Conservation (phyloP, 2,797 vertebrate genomes). For the Rachycentron canadum region DNA sequence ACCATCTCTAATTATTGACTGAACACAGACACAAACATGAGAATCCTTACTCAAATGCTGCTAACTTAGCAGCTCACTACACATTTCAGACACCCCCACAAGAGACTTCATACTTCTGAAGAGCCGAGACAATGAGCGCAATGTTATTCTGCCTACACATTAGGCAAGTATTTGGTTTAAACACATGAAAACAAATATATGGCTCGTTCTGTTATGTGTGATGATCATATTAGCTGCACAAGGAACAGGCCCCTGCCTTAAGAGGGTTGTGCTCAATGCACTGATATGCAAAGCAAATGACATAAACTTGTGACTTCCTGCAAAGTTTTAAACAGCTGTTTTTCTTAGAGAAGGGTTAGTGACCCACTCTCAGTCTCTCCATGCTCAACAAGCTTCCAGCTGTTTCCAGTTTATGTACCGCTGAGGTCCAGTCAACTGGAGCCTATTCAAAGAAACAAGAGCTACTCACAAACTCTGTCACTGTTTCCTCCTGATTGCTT, state of each 20-base stretch:
- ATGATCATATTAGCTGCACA: neutral
- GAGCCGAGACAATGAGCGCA: no score
- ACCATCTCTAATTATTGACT: constrained; percentile 4
- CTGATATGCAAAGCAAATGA: constrained; percentile 24
- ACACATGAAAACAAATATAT: neutral
- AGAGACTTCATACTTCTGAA: neutral
- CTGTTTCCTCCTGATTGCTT: constrained; percentile 44
- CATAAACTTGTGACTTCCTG: constrained; percentile 13
- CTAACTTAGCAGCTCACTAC: constrained; percentile 26
- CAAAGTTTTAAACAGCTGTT: constrained; percentile 40
- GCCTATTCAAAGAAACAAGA: constrained; percentile 27
- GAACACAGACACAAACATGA: constrained; percentile 4
- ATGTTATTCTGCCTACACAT: no score
- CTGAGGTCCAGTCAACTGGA: constrained; percentile 50
- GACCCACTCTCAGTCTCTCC: constrained; percentile 22
- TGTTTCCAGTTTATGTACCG: constrained; percentile 44
- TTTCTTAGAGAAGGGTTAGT: constrained; percentile 32
- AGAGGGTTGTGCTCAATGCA: neutral
- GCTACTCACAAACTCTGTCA: constrained; percentile 24
- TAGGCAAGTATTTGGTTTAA: no score
- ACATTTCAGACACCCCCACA: constrained; percentile 4
- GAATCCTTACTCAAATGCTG: constrained; percentile 4
- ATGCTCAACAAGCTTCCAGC: constrained; percentile 44
- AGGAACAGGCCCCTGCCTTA: neutral
- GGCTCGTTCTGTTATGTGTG: neutral